Percentiles rank a stretch among this genome's conserved stretches.
These are phyloP conservation scores for Forbesichthys papilliferus DNA, from an alignment of 2,113 vertebrate species.

Conservation along the genomic window DNA sequence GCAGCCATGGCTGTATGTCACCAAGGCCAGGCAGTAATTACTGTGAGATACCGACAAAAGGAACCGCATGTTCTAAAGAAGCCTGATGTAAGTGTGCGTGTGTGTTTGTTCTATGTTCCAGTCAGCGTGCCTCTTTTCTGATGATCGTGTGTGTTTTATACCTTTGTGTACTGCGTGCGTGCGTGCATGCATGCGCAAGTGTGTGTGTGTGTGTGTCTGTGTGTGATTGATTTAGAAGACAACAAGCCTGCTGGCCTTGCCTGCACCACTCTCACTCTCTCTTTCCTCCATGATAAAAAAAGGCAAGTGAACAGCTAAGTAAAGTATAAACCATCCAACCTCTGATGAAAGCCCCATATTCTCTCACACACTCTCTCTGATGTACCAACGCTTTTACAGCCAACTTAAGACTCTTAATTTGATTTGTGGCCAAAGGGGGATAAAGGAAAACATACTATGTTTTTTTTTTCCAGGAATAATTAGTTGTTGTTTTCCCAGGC, in stretches of 20 bases:
- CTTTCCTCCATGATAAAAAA: conserved; percentile 55
- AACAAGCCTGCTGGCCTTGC: conserved; percentile 25
- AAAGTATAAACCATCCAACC: conserved; percentile 33
- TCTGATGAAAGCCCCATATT: conserved; percentile 22
- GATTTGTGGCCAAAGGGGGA: conserved; percentile 41
- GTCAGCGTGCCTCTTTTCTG: too few species aligned
- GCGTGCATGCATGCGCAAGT: conserved; percentile 17
- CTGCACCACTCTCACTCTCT: conserved; percentile 5
- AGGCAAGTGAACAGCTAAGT: conserved; percentile 12
- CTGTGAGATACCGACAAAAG: conserved; percentile 48
- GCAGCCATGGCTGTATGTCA: conserved; percentile 30
- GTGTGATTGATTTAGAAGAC: neutral
- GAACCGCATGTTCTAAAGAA: conserved; percentile 43
- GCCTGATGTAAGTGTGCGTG: conserved; percentile 26
- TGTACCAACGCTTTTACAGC: neutral
- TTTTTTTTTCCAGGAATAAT: conserved; percentile 62
- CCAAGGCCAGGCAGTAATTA: conserved; percentile 51
- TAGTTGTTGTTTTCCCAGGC: conserved; percentile 49
- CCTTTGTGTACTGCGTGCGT: conserved; percentile 25
- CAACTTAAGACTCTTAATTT: conserved; percentile 36
- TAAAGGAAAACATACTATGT: conserved; percentile 37
- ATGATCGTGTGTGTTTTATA: neutral
- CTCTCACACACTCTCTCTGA: neutral
- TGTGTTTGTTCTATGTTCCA: neutral
- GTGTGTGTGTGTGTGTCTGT: conserved; percentile 28